Percentiles rank a stretch among this genome's conserved stretches.
Evolutionary conservation across 2,888 invertebrate genomes (phyloP).

Genomic region (Cephus runcator): DNA sequence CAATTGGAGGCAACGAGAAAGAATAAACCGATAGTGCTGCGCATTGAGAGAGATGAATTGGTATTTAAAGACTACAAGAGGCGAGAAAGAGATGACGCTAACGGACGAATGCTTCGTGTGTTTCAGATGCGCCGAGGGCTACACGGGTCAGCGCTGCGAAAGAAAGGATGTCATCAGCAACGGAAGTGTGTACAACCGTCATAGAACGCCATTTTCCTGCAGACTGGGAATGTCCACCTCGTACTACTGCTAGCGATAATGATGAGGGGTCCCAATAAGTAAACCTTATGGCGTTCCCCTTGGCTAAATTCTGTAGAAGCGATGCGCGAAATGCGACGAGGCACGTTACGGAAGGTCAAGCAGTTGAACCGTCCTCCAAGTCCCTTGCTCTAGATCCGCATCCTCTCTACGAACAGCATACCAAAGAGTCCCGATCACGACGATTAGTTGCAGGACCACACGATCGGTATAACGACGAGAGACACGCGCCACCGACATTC

Average conservation of each 20-base stretch:
- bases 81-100: no score
- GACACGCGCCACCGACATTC: background rate
- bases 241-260: conserved; percentile 78
- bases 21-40: no score
- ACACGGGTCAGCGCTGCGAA: conserved; percentile 83
- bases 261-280: conserved; percentile 56
- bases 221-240: conserved; percentile 81
- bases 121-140: conserved; percentile 83
- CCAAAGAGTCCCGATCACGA: conserved; percentile 53
- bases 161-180: conserved; percentile 80
- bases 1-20: no score
- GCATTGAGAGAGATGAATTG: no score
- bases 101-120: conserved; percentile 20
- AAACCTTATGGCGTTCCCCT: conserved; percentile 1
- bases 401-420: conserved; percentile 46
- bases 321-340: conserved; percentile 16
- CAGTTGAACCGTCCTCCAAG: conserved; percentile 9
- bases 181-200: conserved; percentile 80
- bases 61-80: no score
- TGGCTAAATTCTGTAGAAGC: background rate
- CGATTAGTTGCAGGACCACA: no score
- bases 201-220: conserved; percentile 76
- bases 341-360: background rate
- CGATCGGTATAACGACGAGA: background rate
- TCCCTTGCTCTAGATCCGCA: conserved; percentile 6